These are phyloP conservation scores for Phallusia fumigata DNA, from an alignment of 23 tunicate species.

Conservation along the genomic window DNA sequence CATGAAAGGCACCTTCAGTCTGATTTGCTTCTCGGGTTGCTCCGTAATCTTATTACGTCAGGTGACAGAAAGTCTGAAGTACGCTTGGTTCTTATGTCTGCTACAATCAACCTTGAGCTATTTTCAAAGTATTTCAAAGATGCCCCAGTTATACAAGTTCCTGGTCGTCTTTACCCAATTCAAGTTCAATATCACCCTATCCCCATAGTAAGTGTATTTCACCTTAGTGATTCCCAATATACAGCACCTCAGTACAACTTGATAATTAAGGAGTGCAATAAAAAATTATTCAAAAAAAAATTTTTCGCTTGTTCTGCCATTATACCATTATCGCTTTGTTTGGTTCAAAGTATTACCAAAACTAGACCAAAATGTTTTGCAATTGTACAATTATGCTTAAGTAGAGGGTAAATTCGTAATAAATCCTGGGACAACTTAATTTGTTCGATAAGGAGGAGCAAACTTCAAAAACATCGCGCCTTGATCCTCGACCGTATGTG, in stretches of 20 bases:
- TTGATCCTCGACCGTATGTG: constrained; percentile 89
- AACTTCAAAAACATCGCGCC: constrained; percentile 40
- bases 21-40: constrained; percentile 82
- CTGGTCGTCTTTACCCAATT: constrained; percentile 94
- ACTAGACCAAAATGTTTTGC: background rate
- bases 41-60: constrained; percentile 44
- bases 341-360: background rate
- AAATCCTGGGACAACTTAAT: too few species aligned
- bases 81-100: constrained; percentile 87
- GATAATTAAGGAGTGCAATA: too few species aligned
- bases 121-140: constrained; percentile 80
- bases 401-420: too few species aligned
- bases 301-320: too few species aligned
- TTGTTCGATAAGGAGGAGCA: constrained; percentile 43
- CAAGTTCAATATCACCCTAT: constrained; percentile 84
- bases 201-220: constrained; percentile 52
- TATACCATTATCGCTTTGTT: too few species aligned
- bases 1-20: constrained; percentile 97
- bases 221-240: too few species aligned
- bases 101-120: constrained; percentile 88
- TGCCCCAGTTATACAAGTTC: constrained; percentile 95
- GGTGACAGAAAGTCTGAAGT: constrained; percentile 23
- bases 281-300: too few species aligned
- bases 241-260: too few species aligned
- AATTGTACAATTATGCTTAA: too few species aligned